These are phyloP conservation scores for Aphis craccivora DNA, from an alignment of 1,140 invertebrate genomes.

Conservation along the genomic window DNA sequence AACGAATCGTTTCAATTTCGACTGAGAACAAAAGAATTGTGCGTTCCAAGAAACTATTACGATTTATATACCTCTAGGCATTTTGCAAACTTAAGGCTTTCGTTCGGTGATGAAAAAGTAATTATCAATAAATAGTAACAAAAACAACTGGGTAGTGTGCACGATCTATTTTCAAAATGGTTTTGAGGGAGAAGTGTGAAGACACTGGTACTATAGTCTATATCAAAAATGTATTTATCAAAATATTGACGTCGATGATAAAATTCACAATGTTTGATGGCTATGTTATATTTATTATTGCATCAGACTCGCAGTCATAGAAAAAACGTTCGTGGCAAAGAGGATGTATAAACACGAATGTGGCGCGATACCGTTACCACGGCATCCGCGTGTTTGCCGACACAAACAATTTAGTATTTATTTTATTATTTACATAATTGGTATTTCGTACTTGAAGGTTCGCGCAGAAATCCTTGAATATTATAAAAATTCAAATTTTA, in stretches of 20 bases:
- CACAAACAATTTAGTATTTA: not conserved
- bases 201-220: not conserved
- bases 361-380: slow-evolving; percentile 28
- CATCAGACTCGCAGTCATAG: not conserved
- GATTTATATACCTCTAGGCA: slow-evolving; percentile 33
- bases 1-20: not conserved
- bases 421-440: too few relatives aligned
- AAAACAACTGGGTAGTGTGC: not conserved
- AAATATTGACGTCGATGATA: slow-evolving; percentile 52
- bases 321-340: not conserved
- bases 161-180: slow-evolving; percentile 17
- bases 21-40: not conserved
- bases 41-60: not conserved
- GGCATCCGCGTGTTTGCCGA: not conserved
- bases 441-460: too few relatives aligned
- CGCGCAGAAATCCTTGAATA: too few relatives aligned
- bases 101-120: not conserved
- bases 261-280: not conserved
- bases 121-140: not conserved
- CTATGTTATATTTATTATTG: not conserved
- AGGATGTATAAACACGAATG: not conserved
- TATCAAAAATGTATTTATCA: slow-evolving; percentile 37
- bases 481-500: too few relatives aligned
- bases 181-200: not conserved
- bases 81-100: not conserved